Base-by-base conservation (phyloP, 2,888 invertebrate genomes). In the Psylliodes chrysocephalus region DNA sequence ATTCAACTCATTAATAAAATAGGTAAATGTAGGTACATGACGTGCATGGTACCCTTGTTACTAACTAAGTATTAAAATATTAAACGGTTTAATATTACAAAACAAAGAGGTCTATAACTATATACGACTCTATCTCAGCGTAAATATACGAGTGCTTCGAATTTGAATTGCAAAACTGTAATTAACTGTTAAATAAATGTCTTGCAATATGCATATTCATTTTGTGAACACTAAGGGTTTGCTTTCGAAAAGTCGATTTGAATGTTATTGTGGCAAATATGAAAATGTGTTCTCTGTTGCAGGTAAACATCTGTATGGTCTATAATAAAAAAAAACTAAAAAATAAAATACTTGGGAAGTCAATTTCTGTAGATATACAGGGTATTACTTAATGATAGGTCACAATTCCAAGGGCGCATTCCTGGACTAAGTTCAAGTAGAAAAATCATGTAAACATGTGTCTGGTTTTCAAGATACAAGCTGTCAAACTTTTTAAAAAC, bases 101-200 rank as follows among this genome's bases (percentile, higher is more conserved):
- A 67, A 70, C 70, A 67, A 66, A 65, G 69, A 35, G 47, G 44
- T 68, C 4, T 44, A 44, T 44, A 44, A 46, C 17, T n/a, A 68
- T 63, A 72, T 56, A 55, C 49, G 69, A 64, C 64, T 72, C 69
- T 72, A 74, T 76, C 74, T 77, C 74, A 78, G 75, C 75, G 78
- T 78, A 78, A 78, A 79, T 79, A 78, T 77, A 78, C 77, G 73
- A 77, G 77, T 75, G 73, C 74, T 70, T 66, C 66, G 71, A 74
- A 80, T 80, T 78, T 80, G 79, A 77, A 80, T 77, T 80, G 79
- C 79, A 80, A 80, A 80, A 77, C 72, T 75, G 76, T 79, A 78
- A 78, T 79, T 79, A 79, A 79, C 77, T 75, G 76, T 74, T 77
- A 76, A 78, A 78, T 79, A 79, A 79, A 79, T 76, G 76, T 77